Evolutionary conservation across 1,140 invertebrate genomes (phyloP).

Genomic region (Platorchestia sp.): DNA sequence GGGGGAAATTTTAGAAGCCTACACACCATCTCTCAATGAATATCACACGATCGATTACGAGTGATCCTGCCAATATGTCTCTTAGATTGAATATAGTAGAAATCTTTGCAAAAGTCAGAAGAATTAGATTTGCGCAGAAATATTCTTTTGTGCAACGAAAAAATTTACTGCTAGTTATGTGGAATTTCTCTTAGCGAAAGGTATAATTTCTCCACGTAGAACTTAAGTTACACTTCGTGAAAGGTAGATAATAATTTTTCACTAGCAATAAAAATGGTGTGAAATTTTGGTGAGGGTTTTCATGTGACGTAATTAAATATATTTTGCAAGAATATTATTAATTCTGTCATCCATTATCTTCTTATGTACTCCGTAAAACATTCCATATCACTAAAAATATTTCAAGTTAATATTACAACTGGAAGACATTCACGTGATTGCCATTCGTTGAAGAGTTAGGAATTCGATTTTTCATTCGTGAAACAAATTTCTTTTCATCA

Average conservation of each 20-base stretch:
- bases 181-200: not conserved
- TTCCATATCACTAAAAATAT: no score
- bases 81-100: not conserved
- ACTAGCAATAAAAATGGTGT: not conserved
- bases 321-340: not conserved
- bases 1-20: no score
- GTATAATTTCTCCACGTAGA: not conserved
- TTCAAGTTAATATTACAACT: no score
- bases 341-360: no score
- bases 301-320: not conserved
- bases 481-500: no score
- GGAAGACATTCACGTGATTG: no score
- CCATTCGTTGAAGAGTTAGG: no score
- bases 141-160: not conserved
- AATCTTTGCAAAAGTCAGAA: not conserved
- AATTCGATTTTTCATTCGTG: no score
- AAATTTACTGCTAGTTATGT: not conserved
- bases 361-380: no score
- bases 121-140: not conserved
- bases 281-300: not conserved
- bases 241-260: not conserved
- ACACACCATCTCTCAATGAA: no score
- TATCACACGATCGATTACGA: no score
- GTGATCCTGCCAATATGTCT: no score
- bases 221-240: not conserved